Evolutionary conservation across 2,888 invertebrate species (phyloP), one percentile per base, ranked within the genome.

Genomic region (Nesidiocoris tenuis): DNA sequence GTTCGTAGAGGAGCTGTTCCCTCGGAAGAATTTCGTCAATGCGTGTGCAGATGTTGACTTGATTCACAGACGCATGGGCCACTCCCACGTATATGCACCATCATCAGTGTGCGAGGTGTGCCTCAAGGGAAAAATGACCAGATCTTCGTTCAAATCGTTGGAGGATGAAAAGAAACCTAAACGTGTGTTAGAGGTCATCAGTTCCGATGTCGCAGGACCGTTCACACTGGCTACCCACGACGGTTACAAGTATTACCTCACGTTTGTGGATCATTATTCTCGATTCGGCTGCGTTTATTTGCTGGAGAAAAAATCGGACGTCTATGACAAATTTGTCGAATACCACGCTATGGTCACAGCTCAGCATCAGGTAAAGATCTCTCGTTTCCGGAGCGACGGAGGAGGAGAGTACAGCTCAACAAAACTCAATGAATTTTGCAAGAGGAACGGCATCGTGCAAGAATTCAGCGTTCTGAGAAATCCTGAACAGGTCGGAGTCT

Each of bases 201-300:
- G 78, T 57, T 78, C 78, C 21, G 80, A 81, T 75, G 79, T 80
- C 3, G 80, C 79, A 77, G 80, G 81, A 21, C 80, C 79, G 56
- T 76, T 82, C 1, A 74, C 25, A 2, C 80, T 80, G 16, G 5
- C 23, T 17, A 74, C 76, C 0, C 17, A 21, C 21, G 80, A 80
- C 25, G 79, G 76, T n/a, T 67, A 78, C 23, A 78, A 74, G 17
- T 80, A 80, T 71, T 79, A 80, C 75, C 77, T 80, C 1, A 74
- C 76, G 3, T 80, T 80, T 56, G 80, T 82, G 12, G 82, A 82
- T 55, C 82, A 82, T 56, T 81, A 70, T 70, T 81, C 81, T 0
- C 81, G 81, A 66, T 79, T 79, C 68, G 39, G 70, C 9, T 17
- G 76, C 16, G 64, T 80, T 17, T 81, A 80, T 76, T 76, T 80